Percentiles rank a stretch among this genome's conserved stretches.
Conservation (phyloP, 2,113 vertebrate genomes). For the Gulo gulo region DNA sequence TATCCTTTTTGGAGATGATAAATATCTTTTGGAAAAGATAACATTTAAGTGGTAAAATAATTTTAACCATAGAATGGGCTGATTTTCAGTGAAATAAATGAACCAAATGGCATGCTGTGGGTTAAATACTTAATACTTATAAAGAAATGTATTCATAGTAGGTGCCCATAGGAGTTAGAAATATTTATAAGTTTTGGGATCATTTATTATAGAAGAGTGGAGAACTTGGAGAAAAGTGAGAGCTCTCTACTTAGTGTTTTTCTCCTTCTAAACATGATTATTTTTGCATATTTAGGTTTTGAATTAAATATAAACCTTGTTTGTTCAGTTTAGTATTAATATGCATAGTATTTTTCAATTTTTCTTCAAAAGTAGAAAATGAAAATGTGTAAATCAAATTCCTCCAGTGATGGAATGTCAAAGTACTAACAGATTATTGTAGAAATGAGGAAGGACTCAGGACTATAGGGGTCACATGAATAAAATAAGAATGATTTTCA, state of each 20-base stretch:
- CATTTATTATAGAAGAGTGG: not conserved
- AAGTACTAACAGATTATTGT: not conserved
- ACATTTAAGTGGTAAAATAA: not conserved
- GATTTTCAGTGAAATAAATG: not conserved
- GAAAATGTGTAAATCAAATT: not conserved
- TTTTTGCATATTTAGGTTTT: not conserved
- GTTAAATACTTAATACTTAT: not conserved
- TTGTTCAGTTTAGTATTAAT: not conserved
- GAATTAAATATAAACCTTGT: not conserved
- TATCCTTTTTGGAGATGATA: not conserved
- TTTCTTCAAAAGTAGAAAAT: slow-evolving; percentile 21
- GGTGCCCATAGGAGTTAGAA: not conserved
- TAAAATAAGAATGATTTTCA: not conserved
- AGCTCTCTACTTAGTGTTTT: not conserved
- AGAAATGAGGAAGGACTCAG: not conserved
- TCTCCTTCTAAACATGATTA: not conserved
- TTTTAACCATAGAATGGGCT: not conserved
- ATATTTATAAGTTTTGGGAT: not conserved
- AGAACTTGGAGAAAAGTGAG: not conserved
- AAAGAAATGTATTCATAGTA: not conserved
- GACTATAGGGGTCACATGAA: not conserved
- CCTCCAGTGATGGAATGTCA: not conserved
- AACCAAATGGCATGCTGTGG: not conserved
- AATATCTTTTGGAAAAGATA: not conserved
- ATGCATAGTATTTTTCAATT: not conserved